Evolutionary conservation across 2,797 vertebrate genomes (phyloP), one percentile per base, ranked within the genome.

Genomic region (Tympanoctomys barrerae): DNA sequence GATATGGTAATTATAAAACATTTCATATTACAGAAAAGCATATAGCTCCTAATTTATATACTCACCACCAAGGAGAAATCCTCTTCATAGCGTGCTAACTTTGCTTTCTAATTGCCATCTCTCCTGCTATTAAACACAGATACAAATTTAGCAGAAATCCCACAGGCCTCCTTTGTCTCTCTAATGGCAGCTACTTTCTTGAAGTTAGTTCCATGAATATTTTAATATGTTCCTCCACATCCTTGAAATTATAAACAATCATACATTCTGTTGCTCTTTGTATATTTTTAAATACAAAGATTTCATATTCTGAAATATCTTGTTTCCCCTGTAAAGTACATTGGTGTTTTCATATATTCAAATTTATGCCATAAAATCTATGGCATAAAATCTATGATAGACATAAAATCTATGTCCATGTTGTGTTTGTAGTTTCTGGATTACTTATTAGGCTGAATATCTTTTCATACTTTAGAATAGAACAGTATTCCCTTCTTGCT

Each of bases 261-360:
- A 96, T 16, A 70, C 14, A 81, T 22, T 54, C 9, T 8, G 10
- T 81, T 81, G 89, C 31, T 92, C 75, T 94, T 42, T 64, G 61
- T 78, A 4, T 71, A 70, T 90, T 96, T 96, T 96, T 85, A 90
- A 90, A 95, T 39, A 89, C 2, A 81, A 73, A 90, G 77, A 59
- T 28, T 42, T 66, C 54, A 46, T 73, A 87, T 89, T 96, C 66
- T 78, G 42, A 87, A 92, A 91, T 59, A 10, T 19, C 49, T 88
- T 81, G 18, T 81, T 87, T 97, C 70, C 36, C 84, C 80, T 81
- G 12, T 87, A 83, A 95, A 85, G 84, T 59, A 75, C 42, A 31
- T 26, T 49, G 36, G 21, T 83, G n/a, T 86, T 89, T 89, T 87
- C 52, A 84, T 26, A 59, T 12, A 92, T 79, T 85, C 75, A 77